phyloP scores from a whole-genome alignment of 2,888 invertebrate genomes.

The Polydrusus pterygomalis region DNA sequence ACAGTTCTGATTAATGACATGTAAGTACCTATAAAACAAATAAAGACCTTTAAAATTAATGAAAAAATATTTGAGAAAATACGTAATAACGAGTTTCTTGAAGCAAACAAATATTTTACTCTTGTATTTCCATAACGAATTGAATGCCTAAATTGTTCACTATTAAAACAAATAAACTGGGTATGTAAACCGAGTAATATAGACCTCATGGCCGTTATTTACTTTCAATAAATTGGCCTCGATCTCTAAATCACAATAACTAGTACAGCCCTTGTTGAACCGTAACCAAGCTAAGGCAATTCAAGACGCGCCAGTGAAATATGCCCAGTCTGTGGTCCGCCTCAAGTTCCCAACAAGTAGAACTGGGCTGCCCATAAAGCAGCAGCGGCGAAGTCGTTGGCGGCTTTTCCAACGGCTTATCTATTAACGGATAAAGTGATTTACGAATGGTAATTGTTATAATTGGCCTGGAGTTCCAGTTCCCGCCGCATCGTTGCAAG shows the following conservation, averaged over 20 bases:
- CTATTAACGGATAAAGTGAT: slow-evolving; percentile 70
- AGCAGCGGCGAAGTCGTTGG: slow-evolving; percentile 58
- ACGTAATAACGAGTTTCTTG: too few relatives aligned
- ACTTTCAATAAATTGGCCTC: not conserved
- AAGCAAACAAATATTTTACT: too few relatives aligned
- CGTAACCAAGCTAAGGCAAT: not conserved
- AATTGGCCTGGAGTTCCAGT: slow-evolving; percentile 62
- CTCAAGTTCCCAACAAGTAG: slow-evolving; percentile 50
- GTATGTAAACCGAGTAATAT: too few relatives aligned
- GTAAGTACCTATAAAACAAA: too few relatives aligned
- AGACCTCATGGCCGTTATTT: not conserved
- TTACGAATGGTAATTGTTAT: slow-evolving; percentile 70
- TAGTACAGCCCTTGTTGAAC: not conserved
- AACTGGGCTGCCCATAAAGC: slow-evolving; percentile 62
- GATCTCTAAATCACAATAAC: not conserved
- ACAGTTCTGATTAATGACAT: too few relatives aligned
- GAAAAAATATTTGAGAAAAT: too few relatives aligned
- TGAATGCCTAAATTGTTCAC: too few relatives aligned
- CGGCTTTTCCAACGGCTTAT: slow-evolving; percentile 69
- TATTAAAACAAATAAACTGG: too few relatives aligned
- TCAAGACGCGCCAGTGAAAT: slow-evolving; percentile 27
- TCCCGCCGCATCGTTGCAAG: slow-evolving; percentile 32
- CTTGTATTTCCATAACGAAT: too few relatives aligned
- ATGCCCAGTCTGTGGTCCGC: slow-evolving; percentile 35
- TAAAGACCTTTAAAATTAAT: too few relatives aligned